Evolutionary conservation across 2,888 invertebrate species (phyloP), one percentile per base, ranked within the genome.

Genomic region (Gandaritis pyraliata): DNA sequence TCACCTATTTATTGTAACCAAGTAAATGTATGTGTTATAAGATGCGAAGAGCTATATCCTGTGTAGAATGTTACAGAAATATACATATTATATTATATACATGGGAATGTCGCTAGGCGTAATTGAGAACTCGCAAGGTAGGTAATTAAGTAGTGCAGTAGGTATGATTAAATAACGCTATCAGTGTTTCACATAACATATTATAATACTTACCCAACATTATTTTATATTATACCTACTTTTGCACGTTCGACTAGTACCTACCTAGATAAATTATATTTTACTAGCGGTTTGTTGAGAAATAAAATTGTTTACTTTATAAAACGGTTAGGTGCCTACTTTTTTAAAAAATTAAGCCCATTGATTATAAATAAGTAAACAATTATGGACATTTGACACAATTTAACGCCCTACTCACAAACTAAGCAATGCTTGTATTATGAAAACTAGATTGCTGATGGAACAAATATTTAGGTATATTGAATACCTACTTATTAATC

Each of bases 101-200:
- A 49, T n/a, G 30, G 36, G 36, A 49, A 49, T 13, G 13, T 54
- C 46, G 54, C 54, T n/a, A 46, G 0, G 46, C 43, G 33, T 53
- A 55, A 48, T 6, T 46, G 29, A 46, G 29, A 55, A 48, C 15
- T 55, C 33, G 43, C 57, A 43, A 29, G 11, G 50, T 51, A 39
- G n/a, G 55, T 39, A 55, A 55, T 12, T 45, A 23, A n/a, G 13
- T 8, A 11, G 15, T 29, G 39, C 12, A 23, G 12, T 33, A 30
- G 45, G 15, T 43, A 51, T 39, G n/a, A 51, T 29, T 23, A 30
- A 52, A 30, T 41, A 41, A 5, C 52, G 10, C 15, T 49, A 49
- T 49, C 36, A 36, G 36, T 49, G 36, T 49, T 49, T 36, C 12
- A 33, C 23, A n/a, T 23, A 46, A 16, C 43, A 43, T 23, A n/a